These are phyloP conservation scores for Linurgus olivaceus DNA, from an alignment of 2,797 vertebrate genomes.

Conservation along the genomic window DNA sequence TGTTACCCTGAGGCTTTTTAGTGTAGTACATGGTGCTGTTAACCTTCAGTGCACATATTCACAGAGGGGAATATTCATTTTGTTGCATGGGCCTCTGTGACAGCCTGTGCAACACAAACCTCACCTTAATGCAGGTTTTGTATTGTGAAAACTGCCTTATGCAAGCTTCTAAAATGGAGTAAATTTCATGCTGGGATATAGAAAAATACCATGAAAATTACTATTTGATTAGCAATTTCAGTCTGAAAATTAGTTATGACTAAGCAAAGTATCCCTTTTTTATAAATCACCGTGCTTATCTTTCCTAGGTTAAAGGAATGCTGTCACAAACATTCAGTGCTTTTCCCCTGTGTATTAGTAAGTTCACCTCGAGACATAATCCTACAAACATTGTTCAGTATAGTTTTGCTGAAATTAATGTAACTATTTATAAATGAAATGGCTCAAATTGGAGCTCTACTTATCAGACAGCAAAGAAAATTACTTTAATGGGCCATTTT, in stretches of 20 bases:
- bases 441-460: background rate
- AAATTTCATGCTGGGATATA: background rate
- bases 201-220: background rate
- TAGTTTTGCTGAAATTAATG: constrained; percentile 6
- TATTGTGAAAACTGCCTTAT: background rate
- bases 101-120: background rate
- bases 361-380: background rate
- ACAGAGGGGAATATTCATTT: background rate
- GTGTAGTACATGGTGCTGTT: background rate
- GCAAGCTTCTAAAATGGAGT: background rate
- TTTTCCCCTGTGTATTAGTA: background rate
- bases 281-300: background rate
- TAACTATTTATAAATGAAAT: background rate
- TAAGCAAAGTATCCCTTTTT: background rate
- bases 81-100: background rate
- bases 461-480: background rate
- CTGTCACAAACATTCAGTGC: background rate
- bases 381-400: background rate
- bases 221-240: background rate
- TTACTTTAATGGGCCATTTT: constrained; percentile 28
- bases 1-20: background rate
- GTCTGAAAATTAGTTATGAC: background rate
- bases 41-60: background rate
- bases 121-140: background rate
- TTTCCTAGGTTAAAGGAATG: background rate